A percentile compares a stretch with the other conserved stretches of the same genome.
phyloP scores from a whole-genome alignment of 2,888 invertebrate species.

The Xylota segnis region DNA sequence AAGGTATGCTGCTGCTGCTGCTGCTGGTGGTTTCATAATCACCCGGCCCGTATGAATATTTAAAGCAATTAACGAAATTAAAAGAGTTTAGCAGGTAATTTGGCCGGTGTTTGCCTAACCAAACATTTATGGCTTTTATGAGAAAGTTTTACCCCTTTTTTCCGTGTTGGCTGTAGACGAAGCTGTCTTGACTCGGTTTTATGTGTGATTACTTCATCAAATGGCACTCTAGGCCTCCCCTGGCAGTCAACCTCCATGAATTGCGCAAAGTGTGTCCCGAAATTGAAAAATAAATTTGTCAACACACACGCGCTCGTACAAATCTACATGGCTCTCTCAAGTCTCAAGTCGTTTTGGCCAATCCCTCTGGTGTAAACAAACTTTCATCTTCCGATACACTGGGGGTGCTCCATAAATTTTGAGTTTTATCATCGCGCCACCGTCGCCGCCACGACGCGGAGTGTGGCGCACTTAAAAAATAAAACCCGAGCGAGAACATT shows the following conservation, averaged over 20 bases:
- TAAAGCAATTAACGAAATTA: slow-evolving; percentile 61
- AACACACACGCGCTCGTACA: background rate
- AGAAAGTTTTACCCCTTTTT: slow-evolving; percentile 21
- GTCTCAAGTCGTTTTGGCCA: slow-evolving; percentile 21
- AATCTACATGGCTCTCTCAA: too few relatives aligned
- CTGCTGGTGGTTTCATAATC: slow-evolving; percentile 18
- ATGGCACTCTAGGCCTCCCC: background rate
- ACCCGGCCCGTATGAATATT: slow-evolving; percentile 54
- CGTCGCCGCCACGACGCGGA: slow-evolving; percentile 10
- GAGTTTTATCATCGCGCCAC: slow-evolving; percentile 38
- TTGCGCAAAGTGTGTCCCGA: slow-evolving; percentile 23
- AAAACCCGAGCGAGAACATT: slow-evolving; percentile 21
- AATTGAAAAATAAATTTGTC: slow-evolving; percentile 28
- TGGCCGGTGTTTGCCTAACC: slow-evolving; percentile 25
- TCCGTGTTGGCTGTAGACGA: background rate
- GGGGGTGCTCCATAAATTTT: slow-evolving; percentile 44
- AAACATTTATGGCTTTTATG: slow-evolving; percentile 38
- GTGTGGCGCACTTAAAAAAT: slow-evolving; percentile 35
- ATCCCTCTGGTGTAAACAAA: slow-evolving; percentile 61
- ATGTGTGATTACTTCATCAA: background rate
- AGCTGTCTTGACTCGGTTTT: background rate
- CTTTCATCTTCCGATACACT: slow-evolving; percentile 13
- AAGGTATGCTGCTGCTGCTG: background rate
- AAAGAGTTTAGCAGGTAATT: slow-evolving; percentile 13
- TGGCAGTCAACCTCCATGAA: background rate